These are phyloP conservation scores for Pundamilia nyererei DNA, from an alignment of 2,113 vertebrate species.

Conservation along the genomic window DNA sequence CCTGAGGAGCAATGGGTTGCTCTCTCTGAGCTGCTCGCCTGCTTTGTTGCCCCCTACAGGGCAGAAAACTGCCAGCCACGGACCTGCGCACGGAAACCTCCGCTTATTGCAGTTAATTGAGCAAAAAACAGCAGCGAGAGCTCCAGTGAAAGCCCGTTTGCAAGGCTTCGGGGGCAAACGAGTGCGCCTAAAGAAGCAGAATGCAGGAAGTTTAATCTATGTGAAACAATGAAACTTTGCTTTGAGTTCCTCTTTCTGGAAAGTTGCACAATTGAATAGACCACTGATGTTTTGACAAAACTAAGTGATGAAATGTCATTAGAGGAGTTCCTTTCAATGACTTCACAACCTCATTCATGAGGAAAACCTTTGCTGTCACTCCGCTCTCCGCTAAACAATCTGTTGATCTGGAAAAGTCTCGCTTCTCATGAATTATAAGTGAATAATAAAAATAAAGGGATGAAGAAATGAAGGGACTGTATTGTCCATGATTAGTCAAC, in stretches of 20 bases:
- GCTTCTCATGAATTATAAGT: background rate
- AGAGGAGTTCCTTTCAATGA: background rate
- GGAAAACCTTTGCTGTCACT: background rate
- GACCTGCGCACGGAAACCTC: slow-evolving; percentile 3
- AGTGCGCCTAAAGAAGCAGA: background rate
- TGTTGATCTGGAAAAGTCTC: background rate
- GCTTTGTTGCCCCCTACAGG: slow-evolving; percentile 62
- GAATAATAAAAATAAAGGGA: background rate
- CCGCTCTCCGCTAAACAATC: background rate
- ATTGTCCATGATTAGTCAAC: background rate
- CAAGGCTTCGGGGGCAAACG: background rate
- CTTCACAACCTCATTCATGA: background rate
- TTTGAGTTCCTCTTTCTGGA: slow-evolving; percentile 1
- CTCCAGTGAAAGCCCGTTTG: background rate
- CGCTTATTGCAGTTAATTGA: background rate
- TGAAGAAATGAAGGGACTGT: background rate
- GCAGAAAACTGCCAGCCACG: background rate
- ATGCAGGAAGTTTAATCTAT: background rate
- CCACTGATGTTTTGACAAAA: background rate
- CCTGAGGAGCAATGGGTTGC: background rate
- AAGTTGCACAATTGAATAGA: background rate
- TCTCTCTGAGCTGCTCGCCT: background rate
- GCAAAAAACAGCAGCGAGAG: slow-evolving; percentile 1
- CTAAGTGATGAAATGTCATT: background rate
- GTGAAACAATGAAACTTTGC: background rate